Evolutionary conservation across 1,140 invertebrate species (phyloP).

Genomic region (Cydia amplana): DNA sequence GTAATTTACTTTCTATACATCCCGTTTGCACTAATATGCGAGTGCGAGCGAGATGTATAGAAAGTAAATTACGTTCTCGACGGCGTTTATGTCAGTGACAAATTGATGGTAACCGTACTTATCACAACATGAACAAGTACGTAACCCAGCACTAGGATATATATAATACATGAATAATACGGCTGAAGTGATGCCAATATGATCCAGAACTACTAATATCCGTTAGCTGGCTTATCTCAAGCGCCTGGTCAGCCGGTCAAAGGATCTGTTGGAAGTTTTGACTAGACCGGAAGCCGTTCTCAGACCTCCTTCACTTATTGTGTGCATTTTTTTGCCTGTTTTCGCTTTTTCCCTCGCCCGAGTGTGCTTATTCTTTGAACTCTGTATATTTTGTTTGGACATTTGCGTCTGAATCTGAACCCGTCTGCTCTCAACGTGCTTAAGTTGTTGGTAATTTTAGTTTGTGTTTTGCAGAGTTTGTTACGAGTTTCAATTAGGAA

Average conservation of each 20-base stretch:
- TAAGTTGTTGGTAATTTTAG: constrained; percentile 30
- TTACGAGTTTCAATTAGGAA: neutral
- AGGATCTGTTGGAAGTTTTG: constrained; percentile 58
- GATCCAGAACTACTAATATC: constrained; percentile 28
- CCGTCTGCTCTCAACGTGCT: constrained; percentile 36
- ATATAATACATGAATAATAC: neutral
- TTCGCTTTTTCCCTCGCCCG: constrained; percentile 57
- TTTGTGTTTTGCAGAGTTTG: constrained; percentile 15
- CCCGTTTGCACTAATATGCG: too few species aligned
- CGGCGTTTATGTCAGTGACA: too few species aligned
- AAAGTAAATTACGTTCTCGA: too few species aligned
- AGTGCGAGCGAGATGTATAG: too few species aligned
- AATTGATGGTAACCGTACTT: too few species aligned
- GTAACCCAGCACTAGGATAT: neutral
- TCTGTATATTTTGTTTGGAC: constrained; percentile 65
- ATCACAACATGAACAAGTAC: too few species aligned
- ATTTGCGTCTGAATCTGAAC: constrained; percentile 63
- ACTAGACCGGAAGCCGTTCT: constrained; percentile 59
- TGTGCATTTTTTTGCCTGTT: constrained; percentile 61
- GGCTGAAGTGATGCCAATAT: neutral
- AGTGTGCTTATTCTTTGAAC: constrained; percentile 72
- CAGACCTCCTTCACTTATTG: constrained; percentile 62
- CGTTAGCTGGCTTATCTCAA: constrained; percentile 41
- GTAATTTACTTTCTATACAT: too few species aligned
- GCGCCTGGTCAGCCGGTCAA: constrained; percentile 65